phyloP scores from a whole-genome alignment of 2,113 vertebrate species.

The Spheniscus mendiculus region DNA sequence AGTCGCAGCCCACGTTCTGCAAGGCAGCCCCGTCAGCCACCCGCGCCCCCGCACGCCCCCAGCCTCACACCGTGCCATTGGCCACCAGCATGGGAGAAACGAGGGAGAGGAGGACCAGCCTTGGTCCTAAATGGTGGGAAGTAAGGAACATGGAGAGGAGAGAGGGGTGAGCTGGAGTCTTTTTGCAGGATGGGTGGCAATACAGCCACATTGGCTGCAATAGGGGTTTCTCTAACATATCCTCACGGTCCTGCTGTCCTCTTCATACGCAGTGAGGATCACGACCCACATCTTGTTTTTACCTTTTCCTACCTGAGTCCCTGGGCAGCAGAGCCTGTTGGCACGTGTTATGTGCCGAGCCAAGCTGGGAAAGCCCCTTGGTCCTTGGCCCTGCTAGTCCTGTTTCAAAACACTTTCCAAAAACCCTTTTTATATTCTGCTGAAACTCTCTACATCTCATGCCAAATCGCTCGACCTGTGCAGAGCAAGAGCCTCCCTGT shows the following conservation, averaged over 20 bases:
- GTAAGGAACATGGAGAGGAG: background rate
- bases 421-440: background rate
- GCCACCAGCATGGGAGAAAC: accelerated
- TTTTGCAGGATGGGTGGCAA: background rate
- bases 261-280: accelerated
- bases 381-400: background rate
- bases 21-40: background rate
- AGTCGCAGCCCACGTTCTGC: constrained; percentile 94
- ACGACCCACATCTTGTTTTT: background rate
- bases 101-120: background rate
- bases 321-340: background rate
- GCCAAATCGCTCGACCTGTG: accelerated
- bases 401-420: background rate
- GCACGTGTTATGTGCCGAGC: accelerated
- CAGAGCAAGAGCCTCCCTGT: background rate
- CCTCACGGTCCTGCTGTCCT: background rate
- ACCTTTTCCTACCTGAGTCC: background rate
- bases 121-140: background rate
- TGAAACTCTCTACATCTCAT: background rate
- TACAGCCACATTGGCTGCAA: accelerated
- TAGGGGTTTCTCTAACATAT: accelerated
- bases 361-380: background rate
- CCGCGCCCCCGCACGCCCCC: background rate
- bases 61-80: accelerated
- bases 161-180: background rate